phyloP scores from a whole-genome alignment of 2,888 invertebrate species.

The Autographa gamma region DNA sequence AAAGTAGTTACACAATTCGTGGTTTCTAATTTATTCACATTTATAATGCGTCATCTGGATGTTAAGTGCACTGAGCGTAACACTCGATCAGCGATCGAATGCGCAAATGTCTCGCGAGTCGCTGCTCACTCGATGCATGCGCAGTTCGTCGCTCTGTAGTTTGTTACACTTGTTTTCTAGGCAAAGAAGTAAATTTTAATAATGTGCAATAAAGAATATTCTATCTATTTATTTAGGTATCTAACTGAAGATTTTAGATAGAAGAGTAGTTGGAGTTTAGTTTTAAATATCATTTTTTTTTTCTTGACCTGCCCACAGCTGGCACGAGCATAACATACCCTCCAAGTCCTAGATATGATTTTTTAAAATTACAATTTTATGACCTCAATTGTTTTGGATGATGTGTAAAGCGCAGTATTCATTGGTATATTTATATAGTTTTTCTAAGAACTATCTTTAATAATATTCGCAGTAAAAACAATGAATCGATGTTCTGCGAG shows the following conservation, averaged over 20 bases:
- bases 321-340: too few species aligned
- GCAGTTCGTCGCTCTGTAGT: constrained; percentile 51
- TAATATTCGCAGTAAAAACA: constrained; percentile 29
- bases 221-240: too few species aligned
- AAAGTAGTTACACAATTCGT: background rate
- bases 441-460: constrained; percentile 41
- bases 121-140: constrained; percentile 48
- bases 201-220: too few species aligned
- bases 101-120: constrained; percentile 36
- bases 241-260: too few species aligned
- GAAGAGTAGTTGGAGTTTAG: too few species aligned
- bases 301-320: too few species aligned
- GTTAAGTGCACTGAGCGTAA: constrained; percentile 48
- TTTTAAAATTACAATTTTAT: constrained; percentile 20
- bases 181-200: too few species aligned
- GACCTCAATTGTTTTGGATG: background rate
- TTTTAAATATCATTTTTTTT: too few species aligned
- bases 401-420: background rate
- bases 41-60: constrained; percentile 6
- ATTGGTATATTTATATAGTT: constrained; percentile 17
- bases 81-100: constrained; percentile 46
- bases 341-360: background rate
- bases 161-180: constrained; percentile 49
- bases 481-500: constrained; percentile 26
- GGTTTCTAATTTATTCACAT: constrained; percentile 9